Conservation (phyloP, 2,888 invertebrate genomes). For the Phortica magna region DNA sequence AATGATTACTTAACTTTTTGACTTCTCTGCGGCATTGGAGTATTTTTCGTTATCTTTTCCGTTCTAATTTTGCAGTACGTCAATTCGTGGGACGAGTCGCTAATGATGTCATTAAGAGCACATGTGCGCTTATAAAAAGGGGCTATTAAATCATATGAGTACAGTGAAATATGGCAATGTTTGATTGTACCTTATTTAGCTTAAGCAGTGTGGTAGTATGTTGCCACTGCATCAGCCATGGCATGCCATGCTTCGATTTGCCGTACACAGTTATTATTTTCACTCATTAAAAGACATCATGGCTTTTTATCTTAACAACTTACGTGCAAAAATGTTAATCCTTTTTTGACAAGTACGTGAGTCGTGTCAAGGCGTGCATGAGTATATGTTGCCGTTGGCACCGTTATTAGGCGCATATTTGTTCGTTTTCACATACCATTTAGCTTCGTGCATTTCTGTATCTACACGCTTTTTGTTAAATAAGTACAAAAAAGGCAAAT, state of each 20-base stretch:
- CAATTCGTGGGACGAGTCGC: not conserved
- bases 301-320: not conserved
- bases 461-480: too few relatives aligned
- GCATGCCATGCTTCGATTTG: not conserved
- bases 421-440: not conserved
- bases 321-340: conserved; percentile 10
- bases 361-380: not conserved
- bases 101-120: conserved; percentile 26
- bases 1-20: conserved; percentile 12
- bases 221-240: conserved; percentile 20
- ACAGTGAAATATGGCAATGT: not conserved
- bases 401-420: conserved; percentile 15
- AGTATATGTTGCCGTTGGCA: not conserved
- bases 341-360: not conserved
- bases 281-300: not conserved
- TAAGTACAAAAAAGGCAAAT: too few relatives aligned
- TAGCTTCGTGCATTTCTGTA: too few relatives aligned
- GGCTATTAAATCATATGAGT: not conserved
- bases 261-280: not conserved
- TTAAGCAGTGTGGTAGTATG: not conserved
- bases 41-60: not conserved
- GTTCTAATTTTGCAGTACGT: not conserved
- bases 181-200: too few relatives aligned
- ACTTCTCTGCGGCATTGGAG: not conserved
- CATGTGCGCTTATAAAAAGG: not conserved